Evolutionary conservation across 2,797 vertebrate genomes (phyloP), one percentile per base, ranked within the genome.

Genomic region (Amazona ochrocephala): DNA sequence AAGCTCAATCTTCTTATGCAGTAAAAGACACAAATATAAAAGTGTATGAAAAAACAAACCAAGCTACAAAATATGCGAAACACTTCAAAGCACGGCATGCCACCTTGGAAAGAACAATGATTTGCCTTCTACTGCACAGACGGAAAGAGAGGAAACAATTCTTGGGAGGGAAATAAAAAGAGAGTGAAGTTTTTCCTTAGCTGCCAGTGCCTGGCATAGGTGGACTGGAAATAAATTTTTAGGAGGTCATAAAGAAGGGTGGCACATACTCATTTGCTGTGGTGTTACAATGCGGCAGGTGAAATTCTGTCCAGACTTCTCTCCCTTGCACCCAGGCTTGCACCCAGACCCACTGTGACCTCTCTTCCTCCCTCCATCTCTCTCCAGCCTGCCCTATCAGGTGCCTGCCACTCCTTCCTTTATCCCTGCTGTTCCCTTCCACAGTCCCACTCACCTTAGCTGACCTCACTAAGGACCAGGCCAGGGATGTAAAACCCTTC

Each of bases 1-100:
- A 58, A 66, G 10, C 23, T 62, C 5, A 0, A 73, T 54, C 24
- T 73, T 89, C 29, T 50, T 11, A 58, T 41, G 51, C 44, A 87
- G n/a, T 42, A 72, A 61, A 90, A 58, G 2, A 2, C 7, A 22
- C 60, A 81, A 86, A 60, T 32, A 78, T 4, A 50, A 20, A 87
- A 76, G 37, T 26, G 18, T 39, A 48, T 54, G 53, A 34, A 95
- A 50, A 32, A 84, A 86, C 4, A 75, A 84, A 75, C 11, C 15
- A 64, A 82, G 34, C 26, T 82, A 78, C n/a, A 84, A 92, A 88
- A 85, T 64, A 83, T 1, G n/a, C 61, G 89, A 45, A 89, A 56
- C 41, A 54, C 34, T 78, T 62, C 48, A 9, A 87, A 90, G 72
- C 14, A 51, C 47, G 60, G n/a, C 27, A 66, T 60, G 17, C 4